Evolutionary conservation across 2,797 vertebrate species (phyloP).

Genomic region (Coranthus polyacanthus): DNA sequence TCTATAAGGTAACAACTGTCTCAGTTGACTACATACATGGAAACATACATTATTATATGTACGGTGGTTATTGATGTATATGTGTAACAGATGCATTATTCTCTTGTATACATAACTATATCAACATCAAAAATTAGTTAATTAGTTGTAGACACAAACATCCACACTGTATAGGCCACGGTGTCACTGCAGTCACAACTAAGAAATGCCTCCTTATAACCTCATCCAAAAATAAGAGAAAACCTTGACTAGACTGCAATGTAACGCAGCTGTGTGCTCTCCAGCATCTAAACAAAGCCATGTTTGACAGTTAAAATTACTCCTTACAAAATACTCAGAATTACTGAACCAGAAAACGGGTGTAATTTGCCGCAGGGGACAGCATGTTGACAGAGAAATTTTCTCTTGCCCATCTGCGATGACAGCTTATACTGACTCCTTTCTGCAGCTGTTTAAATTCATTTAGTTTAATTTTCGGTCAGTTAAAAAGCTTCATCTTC

Average conservation of each 20-base stretch:
- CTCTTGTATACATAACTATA: no score
- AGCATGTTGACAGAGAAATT: conserved; percentile 6
- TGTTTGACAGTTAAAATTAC: conserved; percentile 14
- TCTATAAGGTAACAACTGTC: no score
- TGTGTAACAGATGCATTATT: no score
- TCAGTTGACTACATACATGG: no score
- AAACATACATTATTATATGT: no score
- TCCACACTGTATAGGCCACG: no score
- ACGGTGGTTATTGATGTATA: no score
- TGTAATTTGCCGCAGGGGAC: conserved; percentile 5
- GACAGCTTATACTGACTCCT: neutral
- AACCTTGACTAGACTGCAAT: neutral
- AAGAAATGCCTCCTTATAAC: neutral
- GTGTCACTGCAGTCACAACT: neutral
- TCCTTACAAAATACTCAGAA: conserved; percentile 11
- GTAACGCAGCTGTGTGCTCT: neutral
- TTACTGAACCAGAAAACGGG: conserved; percentile 13
- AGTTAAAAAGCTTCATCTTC: conserved; percentile 39
- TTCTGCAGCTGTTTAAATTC: conserved; percentile 25
- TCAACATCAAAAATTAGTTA: no score
- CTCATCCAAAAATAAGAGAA: conserved; percentile 4
- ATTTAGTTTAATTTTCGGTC: conserved; percentile 43
- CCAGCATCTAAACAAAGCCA: conserved; percentile 8
- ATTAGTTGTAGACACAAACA: no score
- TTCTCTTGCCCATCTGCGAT: neutral